A percentile compares a stretch with the other conserved stretches of the same genome.
These are phyloP conservation scores for Gnatocerus cornutus DNA, from an alignment of 2,888 invertebrate species.

Conservation along the genomic window DNA sequence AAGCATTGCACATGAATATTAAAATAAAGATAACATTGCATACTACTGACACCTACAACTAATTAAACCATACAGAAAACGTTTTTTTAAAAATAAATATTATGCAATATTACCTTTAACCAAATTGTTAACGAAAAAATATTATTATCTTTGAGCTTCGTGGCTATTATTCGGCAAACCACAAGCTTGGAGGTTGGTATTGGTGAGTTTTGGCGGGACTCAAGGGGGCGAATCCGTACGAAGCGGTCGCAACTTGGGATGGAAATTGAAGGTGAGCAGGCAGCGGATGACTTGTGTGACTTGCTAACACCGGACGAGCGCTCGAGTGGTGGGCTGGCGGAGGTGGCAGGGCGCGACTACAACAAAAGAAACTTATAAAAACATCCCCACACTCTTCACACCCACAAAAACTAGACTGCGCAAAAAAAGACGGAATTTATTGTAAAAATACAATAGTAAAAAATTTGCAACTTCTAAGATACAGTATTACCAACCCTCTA, in stretches of 20 bases:
- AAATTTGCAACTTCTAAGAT: no score
- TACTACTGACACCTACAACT: conserved; percentile 24
- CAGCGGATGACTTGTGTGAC: conserved; percentile 83
- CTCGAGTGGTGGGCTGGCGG: conserved; percentile 90
- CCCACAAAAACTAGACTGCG: neutral
- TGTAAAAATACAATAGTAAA: no score
- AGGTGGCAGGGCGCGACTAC: conserved; percentile 78
- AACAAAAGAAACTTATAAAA: conserved; percentile 52
- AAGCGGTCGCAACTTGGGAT: conserved; percentile 74
- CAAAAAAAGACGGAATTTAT: conserved; percentile 32
- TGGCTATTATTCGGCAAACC: conserved; percentile 81
- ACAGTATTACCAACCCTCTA: neutral
- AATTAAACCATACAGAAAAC: conserved; percentile 21
- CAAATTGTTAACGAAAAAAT: conserved; percentile 28
- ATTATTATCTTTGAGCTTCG: conserved; percentile 37
- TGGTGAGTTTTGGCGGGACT: conserved; percentile 82
- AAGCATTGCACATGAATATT: conserved; percentile 40
- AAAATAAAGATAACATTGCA: conserved; percentile 44
- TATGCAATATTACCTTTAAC: conserved; percentile 46
- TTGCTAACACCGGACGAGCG: conserved; percentile 78
- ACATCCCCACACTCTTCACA: neutral
- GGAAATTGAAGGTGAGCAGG: conserved; percentile 89
- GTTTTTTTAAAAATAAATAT: conserved; percentile 21
- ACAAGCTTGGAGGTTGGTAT: conserved; percentile 79
- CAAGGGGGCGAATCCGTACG: conserved; percentile 80